Base-by-base conservation (phyloP, 2,888 invertebrate species). In the Tenthredo notha region DNA sequence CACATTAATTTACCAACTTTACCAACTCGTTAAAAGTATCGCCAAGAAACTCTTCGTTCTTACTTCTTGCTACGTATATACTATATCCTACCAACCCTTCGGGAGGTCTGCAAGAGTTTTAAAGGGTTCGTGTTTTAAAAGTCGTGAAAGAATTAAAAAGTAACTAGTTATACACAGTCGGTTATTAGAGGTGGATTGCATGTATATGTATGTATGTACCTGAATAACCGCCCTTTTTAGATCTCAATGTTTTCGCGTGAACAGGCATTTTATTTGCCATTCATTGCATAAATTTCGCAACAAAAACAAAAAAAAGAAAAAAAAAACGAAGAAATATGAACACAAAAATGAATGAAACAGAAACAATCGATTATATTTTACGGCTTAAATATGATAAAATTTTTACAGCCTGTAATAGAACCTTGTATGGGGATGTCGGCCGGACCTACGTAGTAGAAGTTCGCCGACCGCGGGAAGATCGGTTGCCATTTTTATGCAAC, bases 391-490 rank as follows among this genome's bases (percentile, higher is more conserved):
- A 21, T 18, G 33, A 25, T 18, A 29, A 25, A 15, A 50, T 10
- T 50, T 29, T 18, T 25, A 84, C 95, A 97, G 97, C 97, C 67
- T 98, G 98, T 94, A 97, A 98, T 94, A 95, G 96, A 90, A 98
- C 97, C 37, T 96, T 97, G 93, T 97, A 96, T 94, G 97, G 97
- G 0, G 97, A 97, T 91, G 96, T 97, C 84, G 97, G 97, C 0
- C 95, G 96, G 86, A 97, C 97, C 40, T 97, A 97, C 94, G 96
- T 97, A 92, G 93, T 97, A 90, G 96, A 97, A 93, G 96, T 97
- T 86, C 95, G 96, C 86, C 95, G 96, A 88, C 97, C 97, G 40
- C 94, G 96, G 80, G 96, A 96, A 92, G 96, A 96, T 89, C 95
- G 96, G 90, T 95, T 97, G 87, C 97, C 97, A 33, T 97, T 97